These are phyloP conservation scores for Aphyosemion australe DNA, from an alignment of 2,113 vertebrate genomes.

Conservation along the genomic window DNA sequence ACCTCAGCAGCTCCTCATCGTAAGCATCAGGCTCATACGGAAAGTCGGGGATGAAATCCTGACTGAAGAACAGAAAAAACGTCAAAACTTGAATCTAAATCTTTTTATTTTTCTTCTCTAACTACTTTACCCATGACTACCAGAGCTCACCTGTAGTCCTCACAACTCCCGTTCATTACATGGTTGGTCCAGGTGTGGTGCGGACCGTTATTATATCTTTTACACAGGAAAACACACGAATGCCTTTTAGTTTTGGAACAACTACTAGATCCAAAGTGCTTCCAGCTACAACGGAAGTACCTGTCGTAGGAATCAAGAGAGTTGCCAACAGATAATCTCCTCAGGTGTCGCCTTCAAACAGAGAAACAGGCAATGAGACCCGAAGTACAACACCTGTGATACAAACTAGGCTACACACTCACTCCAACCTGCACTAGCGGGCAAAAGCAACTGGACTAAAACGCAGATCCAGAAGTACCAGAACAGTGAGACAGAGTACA, in stretches of 20 bases:
- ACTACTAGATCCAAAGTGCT: neutral
- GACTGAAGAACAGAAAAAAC: constrained; percentile 54
- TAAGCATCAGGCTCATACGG: constrained; percentile 59
- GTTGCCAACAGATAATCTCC: constrained; percentile 82
- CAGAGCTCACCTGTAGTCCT: constrained; percentile 75
- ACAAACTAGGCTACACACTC: neutral
- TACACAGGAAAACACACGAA: constrained; percentile 10
- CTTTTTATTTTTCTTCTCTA: neutral
- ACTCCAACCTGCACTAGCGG: neutral
- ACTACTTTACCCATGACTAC: constrained; percentile 13
- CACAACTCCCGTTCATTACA: constrained; percentile 68
- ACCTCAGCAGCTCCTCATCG: constrained; percentile 76
- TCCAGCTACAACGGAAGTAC: constrained; percentile 42
- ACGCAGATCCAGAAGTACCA: neutral
- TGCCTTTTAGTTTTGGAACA: neutral
- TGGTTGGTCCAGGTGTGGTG: constrained; percentile 62
- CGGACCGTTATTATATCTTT: constrained; percentile 67
- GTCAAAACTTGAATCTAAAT: constrained; percentile 9
- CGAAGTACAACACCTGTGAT: neutral
- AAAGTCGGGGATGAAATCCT: constrained; percentile 74
- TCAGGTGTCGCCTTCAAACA: constrained; percentile 80
- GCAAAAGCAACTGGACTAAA: neutral
- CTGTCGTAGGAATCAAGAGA: constrained; percentile 83
- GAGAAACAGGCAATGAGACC: constrained; percentile 17
- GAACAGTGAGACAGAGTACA: no score